Evolutionary conservation across 2,797 vertebrate species (phyloP).

Genomic region (Crocidura indochinensis): DNA sequence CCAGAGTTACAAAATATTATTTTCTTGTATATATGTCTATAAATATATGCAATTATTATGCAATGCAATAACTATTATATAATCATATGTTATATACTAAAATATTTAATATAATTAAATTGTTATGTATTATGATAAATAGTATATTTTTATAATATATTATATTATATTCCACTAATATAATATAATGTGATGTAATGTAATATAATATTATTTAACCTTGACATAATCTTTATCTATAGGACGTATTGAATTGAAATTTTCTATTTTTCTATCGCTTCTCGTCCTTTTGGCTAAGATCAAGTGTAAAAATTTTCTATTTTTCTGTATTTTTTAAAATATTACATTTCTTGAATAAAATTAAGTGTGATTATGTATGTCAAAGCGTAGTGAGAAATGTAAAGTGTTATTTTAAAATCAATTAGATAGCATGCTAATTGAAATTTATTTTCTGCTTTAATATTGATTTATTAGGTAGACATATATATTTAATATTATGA

Average conservation of each 20-base stretch:
- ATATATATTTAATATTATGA: not conserved
- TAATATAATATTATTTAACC: not conserved
- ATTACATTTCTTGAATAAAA: not conserved
- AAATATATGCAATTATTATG: no score
- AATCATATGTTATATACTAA: no score
- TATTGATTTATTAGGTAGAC: not conserved
- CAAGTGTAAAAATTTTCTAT: not conserved
- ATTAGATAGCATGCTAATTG: not conserved
- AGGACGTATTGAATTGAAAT: not conserved
- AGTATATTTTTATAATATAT: no score
- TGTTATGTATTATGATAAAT: no score
- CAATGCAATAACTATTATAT: no score
- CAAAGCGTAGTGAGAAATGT: not conserved
- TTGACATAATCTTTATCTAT: not conserved
- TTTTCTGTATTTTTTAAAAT: not conserved
- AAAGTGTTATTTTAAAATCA: conserved; percentile 18
- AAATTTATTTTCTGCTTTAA: not conserved
- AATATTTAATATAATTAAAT: no score
- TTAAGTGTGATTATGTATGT: not conserved
- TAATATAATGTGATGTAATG: not conserved
- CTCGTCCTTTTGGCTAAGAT: no score
- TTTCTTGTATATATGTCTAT: not conserved
- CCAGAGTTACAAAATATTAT: not conserved
- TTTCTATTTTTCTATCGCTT: not conserved
- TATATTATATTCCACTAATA: not conserved